Evolutionary conservation across 53 echinoderm and acorn worm genomes (phyloP), one percentile per base, ranked within the genome.

Genomic region (Hippasteria phrygiana): DNA sequence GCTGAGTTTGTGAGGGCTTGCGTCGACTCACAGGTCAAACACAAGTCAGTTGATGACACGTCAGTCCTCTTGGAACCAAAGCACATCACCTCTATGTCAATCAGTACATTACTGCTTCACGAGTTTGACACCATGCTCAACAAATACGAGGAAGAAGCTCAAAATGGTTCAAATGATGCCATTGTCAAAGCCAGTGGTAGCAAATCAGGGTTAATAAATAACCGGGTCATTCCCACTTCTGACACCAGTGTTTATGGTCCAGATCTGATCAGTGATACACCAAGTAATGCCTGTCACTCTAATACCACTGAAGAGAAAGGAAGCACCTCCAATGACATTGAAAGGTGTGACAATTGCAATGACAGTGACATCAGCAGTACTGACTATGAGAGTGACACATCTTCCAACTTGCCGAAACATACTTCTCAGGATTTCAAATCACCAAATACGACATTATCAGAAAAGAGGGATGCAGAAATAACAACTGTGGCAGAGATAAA

Each of bases 331-430:
- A 70, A 78, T 36, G 36, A 39, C 16, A 71, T 28, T 1, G 47
- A 78, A 16, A 67, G 1, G 45, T 56, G 74, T 79, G 89, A 78
- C 29, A 33, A 50, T 47, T 34, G 45, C 27, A 69, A 20, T 35
- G 71, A 28, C 53, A 70, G 40, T 54, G 79, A 89, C 62, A 78
- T 91, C 34, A 70, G 87, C 70, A 38, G 43, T 16, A 69, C 87
- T 12, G 87, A 91, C 28, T 31, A 48, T 77, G 92, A 80, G 48
- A 91, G 92, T 51, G 50, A 80, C 16, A 32, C 73, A 12, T 62
- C 82, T 27, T 36, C 69, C 24, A 28, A 65, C 35, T 37, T 81
- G 22, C 66, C 1, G 12, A 71, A 31, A 48, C n/a, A 22, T 36
- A 38, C 53, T 14, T 85, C 85, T 85, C 50, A 70, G 27, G 38